These are phyloP conservation scores for Cavia porcellus DNA, from an alignment of 2,113 vertebrate genomes.

Conservation along the genomic window DNA sequence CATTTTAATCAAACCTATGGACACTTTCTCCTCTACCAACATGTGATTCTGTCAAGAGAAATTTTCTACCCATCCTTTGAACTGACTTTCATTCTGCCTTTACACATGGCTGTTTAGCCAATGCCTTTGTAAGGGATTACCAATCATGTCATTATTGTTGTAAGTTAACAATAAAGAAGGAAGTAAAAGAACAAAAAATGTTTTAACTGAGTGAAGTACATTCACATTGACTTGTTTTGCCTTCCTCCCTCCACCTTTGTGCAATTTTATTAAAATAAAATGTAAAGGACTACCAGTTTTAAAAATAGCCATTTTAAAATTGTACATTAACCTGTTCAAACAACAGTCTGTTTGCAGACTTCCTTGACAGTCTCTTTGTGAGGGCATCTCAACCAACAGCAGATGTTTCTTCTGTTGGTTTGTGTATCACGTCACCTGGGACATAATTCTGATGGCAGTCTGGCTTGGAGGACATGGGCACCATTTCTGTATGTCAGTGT, in stretches of 20 bases:
- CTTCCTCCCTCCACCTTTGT: fast-evolving
- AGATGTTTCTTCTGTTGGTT: background rate
- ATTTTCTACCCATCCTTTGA: background rate
- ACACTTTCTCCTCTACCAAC: background rate
- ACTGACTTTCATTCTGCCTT: background rate
- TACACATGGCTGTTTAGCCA: background rate
- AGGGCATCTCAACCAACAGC: background rate
- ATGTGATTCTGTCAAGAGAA: background rate
- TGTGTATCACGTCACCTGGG: fast-evolving
- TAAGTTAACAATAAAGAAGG: background rate
- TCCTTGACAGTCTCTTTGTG: background rate
- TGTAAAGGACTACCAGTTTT: background rate
- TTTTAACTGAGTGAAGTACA: background rate
- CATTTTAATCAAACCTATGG: background rate
- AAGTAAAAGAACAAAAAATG: background rate
- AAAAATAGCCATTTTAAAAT: background rate
- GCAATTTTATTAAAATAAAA: background rate
- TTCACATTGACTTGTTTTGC: background rate
- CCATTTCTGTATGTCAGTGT: background rate
- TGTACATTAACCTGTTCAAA: background rate
- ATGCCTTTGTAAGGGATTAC: background rate
- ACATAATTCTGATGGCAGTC: background rate
- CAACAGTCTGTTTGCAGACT: background rate
- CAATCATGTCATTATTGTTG: background rate
- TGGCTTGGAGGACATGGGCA: background rate